Evolutionary conservation across 2,113 vertebrate species (phyloP).

Genomic region (Zosterops japonicus): DNA sequence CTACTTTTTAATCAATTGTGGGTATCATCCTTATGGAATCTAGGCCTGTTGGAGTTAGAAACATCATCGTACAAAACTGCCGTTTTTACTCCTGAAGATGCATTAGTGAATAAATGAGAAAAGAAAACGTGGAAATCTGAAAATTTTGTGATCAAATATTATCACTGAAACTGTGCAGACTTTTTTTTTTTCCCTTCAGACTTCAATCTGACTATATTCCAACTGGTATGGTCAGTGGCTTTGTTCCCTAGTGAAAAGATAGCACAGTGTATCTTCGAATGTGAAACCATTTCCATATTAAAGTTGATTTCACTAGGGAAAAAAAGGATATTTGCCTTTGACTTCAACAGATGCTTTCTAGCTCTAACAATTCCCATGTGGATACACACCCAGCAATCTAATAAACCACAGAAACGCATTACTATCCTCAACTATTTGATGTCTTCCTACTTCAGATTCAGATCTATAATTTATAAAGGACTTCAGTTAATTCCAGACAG

Average conservation of each 20-base stretch:
- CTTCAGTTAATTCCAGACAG: background rate
- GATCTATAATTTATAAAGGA: constrained; percentile 18
- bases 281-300: background rate
- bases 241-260: background rate
- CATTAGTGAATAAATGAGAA: background rate
- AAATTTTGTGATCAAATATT: background rate
- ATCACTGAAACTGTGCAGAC: background rate
- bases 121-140: background rate
- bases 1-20: background rate
- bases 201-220: background rate
- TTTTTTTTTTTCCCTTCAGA: background rate
- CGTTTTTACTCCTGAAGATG: background rate
- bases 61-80: background rate
- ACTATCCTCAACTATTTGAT: background rate
- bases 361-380: background rate
- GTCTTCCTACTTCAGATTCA: background rate
- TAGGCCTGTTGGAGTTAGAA: background rate
- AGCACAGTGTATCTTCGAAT: background rate
- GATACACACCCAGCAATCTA: background rate
- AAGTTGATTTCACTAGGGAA: background rate
- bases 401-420: background rate
- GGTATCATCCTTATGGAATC: background rate
- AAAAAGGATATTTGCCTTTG: background rate
- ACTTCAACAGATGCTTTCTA: background rate
- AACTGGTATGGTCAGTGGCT: background rate